Evolutionary conservation across 2,113 vertebrate species (phyloP).

Genomic region (Ploceus nigricollis): DNA sequence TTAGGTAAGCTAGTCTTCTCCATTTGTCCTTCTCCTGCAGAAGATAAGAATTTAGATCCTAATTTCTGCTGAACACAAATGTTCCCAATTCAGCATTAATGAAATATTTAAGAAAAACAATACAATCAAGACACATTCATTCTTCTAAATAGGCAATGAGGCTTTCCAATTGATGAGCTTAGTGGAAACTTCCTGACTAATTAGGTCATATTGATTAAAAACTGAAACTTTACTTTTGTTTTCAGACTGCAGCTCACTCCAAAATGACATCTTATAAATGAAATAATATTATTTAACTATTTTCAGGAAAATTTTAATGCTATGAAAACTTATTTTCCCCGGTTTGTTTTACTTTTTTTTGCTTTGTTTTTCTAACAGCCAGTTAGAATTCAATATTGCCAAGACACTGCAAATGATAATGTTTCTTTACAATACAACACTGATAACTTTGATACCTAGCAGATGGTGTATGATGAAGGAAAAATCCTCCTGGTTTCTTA

Average conservation of each 20-base stretch:
- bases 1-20: background rate
- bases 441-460: background rate
- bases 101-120: constrained; percentile 15
- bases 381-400: background rate
- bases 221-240: background rate
- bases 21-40: background rate
- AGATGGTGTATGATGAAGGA: background rate
- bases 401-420: background rate
- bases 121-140: background rate
- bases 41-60: background rate
- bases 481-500: background rate
- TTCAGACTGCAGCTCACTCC: background rate
- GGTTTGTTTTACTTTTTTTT: background rate
- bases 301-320: background rate
- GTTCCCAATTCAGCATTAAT: background rate
- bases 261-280: background rate
- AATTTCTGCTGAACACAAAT: background rate
- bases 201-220: background rate
- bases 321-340: background rate
- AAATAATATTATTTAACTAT: background rate
- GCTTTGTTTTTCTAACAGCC: background rate
- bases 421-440: background rate
- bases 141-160: background rate
- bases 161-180: background rate
- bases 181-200: background rate